Evolutionary conservation across 2,113 vertebrate species (phyloP).

Genomic region (Indicator indicator): DNA sequence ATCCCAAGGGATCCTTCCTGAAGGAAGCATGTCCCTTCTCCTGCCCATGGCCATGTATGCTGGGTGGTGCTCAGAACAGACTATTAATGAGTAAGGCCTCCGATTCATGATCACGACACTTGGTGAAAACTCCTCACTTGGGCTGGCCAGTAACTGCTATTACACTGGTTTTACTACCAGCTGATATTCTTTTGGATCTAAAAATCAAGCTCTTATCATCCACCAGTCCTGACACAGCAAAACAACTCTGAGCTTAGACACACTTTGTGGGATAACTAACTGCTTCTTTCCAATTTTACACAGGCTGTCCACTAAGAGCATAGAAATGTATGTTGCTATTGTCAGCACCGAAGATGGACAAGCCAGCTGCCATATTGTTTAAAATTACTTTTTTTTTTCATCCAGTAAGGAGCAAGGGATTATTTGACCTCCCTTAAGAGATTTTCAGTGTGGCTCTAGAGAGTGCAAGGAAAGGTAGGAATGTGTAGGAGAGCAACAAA

Average conservation of each 20-base stretch:
- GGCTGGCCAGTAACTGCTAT: background rate
- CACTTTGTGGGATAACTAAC: background rate
- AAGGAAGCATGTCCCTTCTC: background rate
- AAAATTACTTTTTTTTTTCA: background rate
- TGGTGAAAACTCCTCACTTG: background rate
- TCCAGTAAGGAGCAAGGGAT: background rate
- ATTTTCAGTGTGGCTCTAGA: background rate
- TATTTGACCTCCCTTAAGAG: background rate
- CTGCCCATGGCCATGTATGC: fast-evolving
- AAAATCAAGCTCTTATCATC: background rate
- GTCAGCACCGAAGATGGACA: slow-evolving; percentile 6
- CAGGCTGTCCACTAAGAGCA: background rate
- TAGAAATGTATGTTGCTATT: background rate
- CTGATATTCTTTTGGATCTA: background rate
- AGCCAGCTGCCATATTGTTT: slow-evolving; percentile 9
- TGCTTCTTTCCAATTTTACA: background rate
- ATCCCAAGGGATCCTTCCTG: fast-evolving
- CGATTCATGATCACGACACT: background rate
- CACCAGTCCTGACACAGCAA: background rate
- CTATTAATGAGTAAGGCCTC: background rate
- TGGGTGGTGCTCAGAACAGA: background rate
- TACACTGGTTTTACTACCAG: background rate
- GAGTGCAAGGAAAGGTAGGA: background rate
- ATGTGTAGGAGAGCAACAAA: background rate
- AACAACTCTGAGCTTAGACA: background rate